These are phyloP conservation scores for Toxotes chatareus DNA, from an alignment of 2,113 vertebrate species.

Conservation along the genomic window DNA sequence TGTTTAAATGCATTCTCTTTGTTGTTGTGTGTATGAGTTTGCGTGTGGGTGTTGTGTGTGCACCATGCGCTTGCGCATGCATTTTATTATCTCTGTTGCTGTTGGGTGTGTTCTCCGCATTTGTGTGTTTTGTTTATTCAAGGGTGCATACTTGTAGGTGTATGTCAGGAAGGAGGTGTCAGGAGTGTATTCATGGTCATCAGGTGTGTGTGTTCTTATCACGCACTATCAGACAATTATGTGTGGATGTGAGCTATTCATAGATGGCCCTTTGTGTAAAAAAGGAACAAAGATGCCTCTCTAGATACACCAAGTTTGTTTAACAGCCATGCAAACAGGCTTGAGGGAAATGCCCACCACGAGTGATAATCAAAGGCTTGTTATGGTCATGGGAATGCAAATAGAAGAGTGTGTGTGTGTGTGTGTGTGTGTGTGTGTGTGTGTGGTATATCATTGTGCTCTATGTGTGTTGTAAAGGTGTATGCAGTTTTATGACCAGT, in stretches of 20 bases:
- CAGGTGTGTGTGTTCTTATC: constrained; percentile 54
- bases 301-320: constrained; percentile 74
- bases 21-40: constrained; percentile 42
- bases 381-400: constrained; percentile 80
- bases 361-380: constrained; percentile 76
- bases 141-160: constrained; percentile 23
- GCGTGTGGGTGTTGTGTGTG: constrained; percentile 2
- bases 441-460: background rate
- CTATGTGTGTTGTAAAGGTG: background rate
- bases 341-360: constrained; percentile 72
- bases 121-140: constrained; percentile 43
- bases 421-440: constrained; percentile 38
- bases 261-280: constrained; percentile 62
- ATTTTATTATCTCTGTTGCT: constrained; percentile 36
- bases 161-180: constrained; percentile 52
- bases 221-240: constrained; percentile 44
- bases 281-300: constrained; percentile 73
- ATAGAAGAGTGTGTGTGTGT: constrained; percentile 55
- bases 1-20: constrained; percentile 71
- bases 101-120: background rate
- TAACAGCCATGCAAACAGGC: constrained; percentile 77
- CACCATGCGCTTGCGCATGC: background rate
- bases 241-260: constrained; percentile 50
- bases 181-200: constrained; percentile 48
- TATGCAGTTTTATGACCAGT: no score